Conservation (phyloP, 2,113 vertebrate genomes). For the Siphamia tubifer region DNA sequence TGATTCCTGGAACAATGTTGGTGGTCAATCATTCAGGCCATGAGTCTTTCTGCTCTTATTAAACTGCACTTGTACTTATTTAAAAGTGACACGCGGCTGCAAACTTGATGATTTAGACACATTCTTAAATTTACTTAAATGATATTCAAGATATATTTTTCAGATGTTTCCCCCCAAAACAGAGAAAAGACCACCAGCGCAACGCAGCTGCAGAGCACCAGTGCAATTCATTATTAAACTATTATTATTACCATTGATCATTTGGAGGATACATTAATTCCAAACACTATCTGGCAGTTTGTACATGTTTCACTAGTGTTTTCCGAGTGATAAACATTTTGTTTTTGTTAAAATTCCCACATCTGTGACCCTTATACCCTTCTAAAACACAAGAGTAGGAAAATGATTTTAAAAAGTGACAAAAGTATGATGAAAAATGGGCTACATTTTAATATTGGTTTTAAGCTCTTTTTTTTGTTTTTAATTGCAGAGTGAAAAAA, state of each 20-base stretch:
- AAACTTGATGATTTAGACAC: slow-evolving; percentile 18
- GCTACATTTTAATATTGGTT: no score
- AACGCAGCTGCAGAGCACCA: neutral
- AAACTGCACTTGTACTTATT: slow-evolving; percentile 9
- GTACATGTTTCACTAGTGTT: no score
- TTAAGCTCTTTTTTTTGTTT: no score
- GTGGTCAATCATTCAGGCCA: slow-evolving; percentile 36
- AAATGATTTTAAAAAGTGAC: no score
- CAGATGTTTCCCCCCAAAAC: neutral
- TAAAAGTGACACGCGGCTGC: slow-evolving; percentile 15
- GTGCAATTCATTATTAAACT: neutral
- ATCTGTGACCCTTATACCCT: no score
- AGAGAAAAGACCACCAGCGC: slow-evolving; percentile 13
- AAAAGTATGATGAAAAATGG: no score
- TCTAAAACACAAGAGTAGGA: no score
- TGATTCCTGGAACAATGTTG: slow-evolving; percentile 48
- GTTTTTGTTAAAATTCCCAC: no score
- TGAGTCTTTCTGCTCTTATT: slow-evolving; percentile 27
- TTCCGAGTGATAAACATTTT: no score
- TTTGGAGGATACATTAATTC: neutral
- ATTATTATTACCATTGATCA: neutral
- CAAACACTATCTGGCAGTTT: no score
- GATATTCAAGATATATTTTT: neutral
- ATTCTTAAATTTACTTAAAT: slow-evolving; percentile 7
- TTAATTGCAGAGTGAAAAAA: no score